phyloP scores from a whole-genome alignment of 2,888 invertebrate species.

The Theretra japonica region DNA sequence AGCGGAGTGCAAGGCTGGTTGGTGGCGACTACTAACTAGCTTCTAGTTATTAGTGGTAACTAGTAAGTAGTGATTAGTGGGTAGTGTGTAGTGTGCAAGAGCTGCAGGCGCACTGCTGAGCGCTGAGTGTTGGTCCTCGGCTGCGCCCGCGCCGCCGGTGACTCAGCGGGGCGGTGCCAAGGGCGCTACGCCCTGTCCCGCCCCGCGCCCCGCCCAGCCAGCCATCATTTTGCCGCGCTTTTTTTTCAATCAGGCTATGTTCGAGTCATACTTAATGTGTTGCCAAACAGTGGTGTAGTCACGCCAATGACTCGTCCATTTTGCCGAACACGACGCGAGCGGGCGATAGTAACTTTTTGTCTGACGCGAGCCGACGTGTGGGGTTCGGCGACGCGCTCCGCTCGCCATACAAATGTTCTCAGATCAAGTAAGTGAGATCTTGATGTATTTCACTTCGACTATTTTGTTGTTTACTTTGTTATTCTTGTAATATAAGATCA shows the following conservation, averaged over 20 bases:
- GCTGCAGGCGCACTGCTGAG: slow-evolving; percentile 33
- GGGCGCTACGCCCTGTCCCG: slow-evolving; percentile 79
- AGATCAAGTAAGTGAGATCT: slow-evolving; percentile 17
- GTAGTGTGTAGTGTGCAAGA: slow-evolving; percentile 36
- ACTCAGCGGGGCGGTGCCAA: slow-evolving; percentile 78
- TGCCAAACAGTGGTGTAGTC: slow-evolving; percentile 74
- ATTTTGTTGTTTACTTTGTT: not conserved
- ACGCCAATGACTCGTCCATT: slow-evolving; percentile 34
- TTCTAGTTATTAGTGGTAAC: too few species aligned
- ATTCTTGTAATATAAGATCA: not conserved
- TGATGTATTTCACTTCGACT: slow-evolving; percentile 10
- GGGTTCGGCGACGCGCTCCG: slow-evolving; percentile 3
- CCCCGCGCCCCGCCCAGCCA: slow-evolving; percentile 74
- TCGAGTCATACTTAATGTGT: slow-evolving; percentile 75
- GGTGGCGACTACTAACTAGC: too few species aligned
- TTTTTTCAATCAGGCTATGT: slow-evolving; percentile 71
- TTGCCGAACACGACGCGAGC: slow-evolving; percentile 25
- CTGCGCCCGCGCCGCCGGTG: slow-evolving; percentile 64
- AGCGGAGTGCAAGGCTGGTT: slow-evolving; percentile 31
- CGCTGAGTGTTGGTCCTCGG: slow-evolving; percentile 50
- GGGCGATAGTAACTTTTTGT: slow-evolving; percentile 24
- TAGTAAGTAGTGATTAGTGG: not conserved
- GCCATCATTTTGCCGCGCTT: slow-evolving; percentile 80
- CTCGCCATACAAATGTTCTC: slow-evolving; percentile 5
- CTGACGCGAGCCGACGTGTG: slow-evolving; percentile 14